phyloP scores from a whole-genome alignment of 1,140 invertebrate species.

The Drosophila cardini region DNA sequence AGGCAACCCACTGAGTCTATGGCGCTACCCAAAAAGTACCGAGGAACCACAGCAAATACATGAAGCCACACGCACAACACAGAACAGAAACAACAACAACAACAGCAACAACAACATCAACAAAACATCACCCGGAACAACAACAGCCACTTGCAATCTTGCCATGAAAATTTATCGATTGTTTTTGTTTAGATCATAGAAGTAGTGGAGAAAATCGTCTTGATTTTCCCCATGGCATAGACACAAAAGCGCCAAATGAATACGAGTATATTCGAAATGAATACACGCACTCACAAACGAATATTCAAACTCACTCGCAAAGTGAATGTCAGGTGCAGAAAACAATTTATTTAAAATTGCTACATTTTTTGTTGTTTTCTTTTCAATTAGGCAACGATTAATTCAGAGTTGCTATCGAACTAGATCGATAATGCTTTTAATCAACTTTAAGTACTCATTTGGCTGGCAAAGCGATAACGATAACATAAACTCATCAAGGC shows the following conservation, averaged over 20 bases:
- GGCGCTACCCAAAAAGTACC: constrained; percentile 50
- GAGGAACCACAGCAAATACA: neutral
- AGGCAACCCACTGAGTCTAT: constrained; percentile 75
- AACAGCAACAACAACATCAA: constrained; percentile 8
- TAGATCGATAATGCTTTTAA: constrained; percentile 11
- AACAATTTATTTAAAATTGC: constrained; percentile 20
- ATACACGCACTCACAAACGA: neutral
- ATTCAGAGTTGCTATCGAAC: neutral
- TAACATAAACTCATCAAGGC: no score
- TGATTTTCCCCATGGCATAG: constrained; percentile 53
- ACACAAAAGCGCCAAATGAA: constrained; percentile 74
- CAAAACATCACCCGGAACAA: constrained; percentile 11
- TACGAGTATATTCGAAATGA: neutral
- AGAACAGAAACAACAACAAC: constrained; percentile 7
- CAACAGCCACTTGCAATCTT: constrained; percentile 76
- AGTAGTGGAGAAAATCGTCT: constrained; percentile 26
- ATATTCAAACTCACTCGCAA: neutral
- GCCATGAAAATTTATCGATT: constrained; percentile 79
- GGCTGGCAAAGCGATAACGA: no score
- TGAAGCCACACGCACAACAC: neutral
- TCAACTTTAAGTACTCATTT: neutral
- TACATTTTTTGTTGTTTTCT: neutral
- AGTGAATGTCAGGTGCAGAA: constrained; percentile 29
- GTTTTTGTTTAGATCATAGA: constrained; percentile 75
- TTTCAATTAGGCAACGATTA: constrained; percentile 20